These are phyloP conservation scores for Nothocercus nigrocapillus DNA, from an alignment of 2,113 vertebrate genomes.

Conservation along the genomic window DNA sequence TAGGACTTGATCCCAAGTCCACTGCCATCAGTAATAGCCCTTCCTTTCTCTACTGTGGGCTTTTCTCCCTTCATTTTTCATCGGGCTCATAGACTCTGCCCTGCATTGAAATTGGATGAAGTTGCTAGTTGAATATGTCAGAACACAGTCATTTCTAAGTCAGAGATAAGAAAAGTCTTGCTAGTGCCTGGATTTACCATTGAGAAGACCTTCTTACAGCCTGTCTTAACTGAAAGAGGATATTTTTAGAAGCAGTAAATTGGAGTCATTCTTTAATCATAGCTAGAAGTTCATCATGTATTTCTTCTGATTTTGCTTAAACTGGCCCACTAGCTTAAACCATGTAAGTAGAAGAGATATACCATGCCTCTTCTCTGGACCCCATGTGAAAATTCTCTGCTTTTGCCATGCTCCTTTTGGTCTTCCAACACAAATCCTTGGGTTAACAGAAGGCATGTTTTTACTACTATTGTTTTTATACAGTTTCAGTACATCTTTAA, in stretches of 20 bases:
- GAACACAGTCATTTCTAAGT: neutral
- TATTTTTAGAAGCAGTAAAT: neutral
- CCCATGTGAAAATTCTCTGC: neutral
- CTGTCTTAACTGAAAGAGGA: neutral
- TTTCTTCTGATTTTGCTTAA: constrained; percentile 7
- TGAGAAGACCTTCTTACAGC: neutral
- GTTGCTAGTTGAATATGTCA: neutral
- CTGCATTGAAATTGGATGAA: neutral
- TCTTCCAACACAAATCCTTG: neutral
- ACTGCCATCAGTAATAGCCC: neutral
- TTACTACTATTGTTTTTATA: neutral
- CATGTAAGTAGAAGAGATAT: neutral
- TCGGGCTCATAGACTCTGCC: neutral
- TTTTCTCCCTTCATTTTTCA: neutral
- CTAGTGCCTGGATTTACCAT: neutral
- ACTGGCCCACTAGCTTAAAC: neutral
- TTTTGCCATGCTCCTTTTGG: neutral
- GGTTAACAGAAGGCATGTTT: neutral
- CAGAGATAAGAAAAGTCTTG: neutral
- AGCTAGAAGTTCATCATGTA: neutral
- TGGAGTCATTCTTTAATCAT: neutral
- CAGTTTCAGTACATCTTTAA: neutral
- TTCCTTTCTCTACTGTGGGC: neutral
- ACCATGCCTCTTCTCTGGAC: neutral
- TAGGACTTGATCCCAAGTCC: neutral